A percentile compares a stretch with the other conserved stretches of the same genome.
phyloP scores from a whole-genome alignment of 2,113 vertebrate genomes.

The Vidua chalybeata region DNA sequence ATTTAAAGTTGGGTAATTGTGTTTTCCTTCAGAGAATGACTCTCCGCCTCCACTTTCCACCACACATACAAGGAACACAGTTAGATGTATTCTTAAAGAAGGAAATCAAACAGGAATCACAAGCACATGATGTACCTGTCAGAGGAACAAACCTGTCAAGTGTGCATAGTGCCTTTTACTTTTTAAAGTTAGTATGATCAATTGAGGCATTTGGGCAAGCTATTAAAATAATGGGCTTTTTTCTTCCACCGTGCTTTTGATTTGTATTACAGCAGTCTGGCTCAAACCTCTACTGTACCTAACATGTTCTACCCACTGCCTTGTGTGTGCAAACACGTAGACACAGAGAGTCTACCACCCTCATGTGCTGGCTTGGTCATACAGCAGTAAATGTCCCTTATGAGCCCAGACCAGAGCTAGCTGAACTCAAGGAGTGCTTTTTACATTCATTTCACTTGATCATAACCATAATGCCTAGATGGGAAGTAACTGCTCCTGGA shows the following conservation, averaged over 20 bases:
- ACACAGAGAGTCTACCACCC: neutral
- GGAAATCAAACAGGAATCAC: slow-evolving; percentile 17
- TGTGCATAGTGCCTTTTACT: neutral
- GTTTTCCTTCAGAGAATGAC: slow-evolving; percentile 33
- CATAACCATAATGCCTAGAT: neutral
- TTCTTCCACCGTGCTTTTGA: neutral
- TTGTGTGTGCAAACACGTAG: neutral
- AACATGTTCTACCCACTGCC: neutral
- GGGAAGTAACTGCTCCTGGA: neutral
- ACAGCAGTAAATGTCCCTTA: neutral
- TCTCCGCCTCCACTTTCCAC: neutral
- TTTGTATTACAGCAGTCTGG: neutral
- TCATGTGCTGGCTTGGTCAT: accelerated
- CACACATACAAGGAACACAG: slow-evolving; percentile 1
- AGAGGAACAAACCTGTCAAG: slow-evolving; percentile 32
- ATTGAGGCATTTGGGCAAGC: neutral
- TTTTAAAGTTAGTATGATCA: slow-evolving; percentile 21
- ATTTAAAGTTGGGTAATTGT: slow-evolving; percentile 33
- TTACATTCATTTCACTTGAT: neutral
- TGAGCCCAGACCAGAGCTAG: neutral
- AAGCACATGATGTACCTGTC: slow-evolving; percentile 18
- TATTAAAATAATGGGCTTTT: slow-evolving; percentile 6
- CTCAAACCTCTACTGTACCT: neutral
- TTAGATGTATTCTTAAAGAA: slow-evolving; percentile 19
- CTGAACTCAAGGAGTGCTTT: neutral